Base-by-base conservation (phyloP, 1,140 invertebrate genomes). In the Pachypeltis micranthus region DNA sequence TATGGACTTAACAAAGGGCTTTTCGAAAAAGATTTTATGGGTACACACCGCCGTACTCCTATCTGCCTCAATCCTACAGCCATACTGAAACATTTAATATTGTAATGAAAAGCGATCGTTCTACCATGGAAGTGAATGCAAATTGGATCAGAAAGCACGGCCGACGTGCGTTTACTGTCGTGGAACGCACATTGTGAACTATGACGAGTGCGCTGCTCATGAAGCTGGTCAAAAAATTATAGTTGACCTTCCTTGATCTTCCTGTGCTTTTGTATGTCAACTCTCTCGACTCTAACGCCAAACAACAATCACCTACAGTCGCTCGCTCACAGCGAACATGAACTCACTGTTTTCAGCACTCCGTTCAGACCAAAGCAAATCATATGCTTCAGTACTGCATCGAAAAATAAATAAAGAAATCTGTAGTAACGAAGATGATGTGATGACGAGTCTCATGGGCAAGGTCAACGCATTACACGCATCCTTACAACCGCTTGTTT, bases 91-190 rank as follows among this genome's bases (percentile, higher is more conserved):
- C n/a, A n/a, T n/a, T n/a, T n/a, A n/a, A n/a, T n/a, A n/a, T n/a
- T n/a, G n/a, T n/a, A n/a, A n/a, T n/a, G n/a, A n/a, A n/a, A n/a
- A n/a, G n/a, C n/a, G n/a, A n/a, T n/a, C n/a, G n/a, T n/a, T n/a
- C n/a, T n/a, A n/a, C n/a, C n/a, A n/a, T n/a, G n/a, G n/a, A n/a
- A n/a, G n/a, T 24, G 51, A 51, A 14, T 67, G 61, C 44, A 29
- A 29, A 16, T 31, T 60, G 62, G 3, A 14, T 19, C 19, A 61
- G 21, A 29, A 51, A 7, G 29, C 21, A 21, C 23, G 14, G 19
- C 58, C 57, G 4, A 68, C 62, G 60, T 68, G 63, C 16, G 39
- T 23, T 21, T 26, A 65, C 23, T 68, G 62, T 44, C 12, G 31
- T 1, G 56, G 21, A 19, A 39, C 61, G 51, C 60, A 66, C 16